Evolutionary conservation across 2,797 vertebrate species (phyloP).

Genomic region (Staurois parvus): DNA sequence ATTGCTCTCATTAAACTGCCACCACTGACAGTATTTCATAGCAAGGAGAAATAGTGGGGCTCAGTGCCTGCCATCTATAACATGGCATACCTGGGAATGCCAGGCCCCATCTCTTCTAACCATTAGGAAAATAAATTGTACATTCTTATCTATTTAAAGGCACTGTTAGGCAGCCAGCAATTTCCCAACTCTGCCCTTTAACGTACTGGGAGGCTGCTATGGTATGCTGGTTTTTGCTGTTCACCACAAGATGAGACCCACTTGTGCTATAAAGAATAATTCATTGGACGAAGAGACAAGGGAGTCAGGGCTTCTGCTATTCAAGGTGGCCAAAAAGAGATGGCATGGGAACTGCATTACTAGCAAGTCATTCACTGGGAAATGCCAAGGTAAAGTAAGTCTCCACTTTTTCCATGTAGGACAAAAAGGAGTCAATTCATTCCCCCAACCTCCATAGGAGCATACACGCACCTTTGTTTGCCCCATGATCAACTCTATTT

Average conservation of each 20-base stretch:
- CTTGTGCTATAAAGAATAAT: neutral
- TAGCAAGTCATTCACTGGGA: too few relatives aligned
- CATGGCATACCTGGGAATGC: conserved; percentile 4
- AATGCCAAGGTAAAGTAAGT: too few relatives aligned
- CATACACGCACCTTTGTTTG: too few relatives aligned
- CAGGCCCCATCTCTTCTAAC: neutral
- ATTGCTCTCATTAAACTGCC: conserved; percentile 48
- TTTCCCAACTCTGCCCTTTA: neutral
- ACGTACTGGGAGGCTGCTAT: neutral
- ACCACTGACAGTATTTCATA: conserved; percentile 45
- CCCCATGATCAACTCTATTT: too few relatives aligned
- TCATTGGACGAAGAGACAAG: neutral
- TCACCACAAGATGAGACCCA: neutral
- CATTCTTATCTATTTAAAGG: neutral
- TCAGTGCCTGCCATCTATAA: conserved; percentile 4
- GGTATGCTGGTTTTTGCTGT: neutral
- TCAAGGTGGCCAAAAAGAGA: too few relatives aligned
- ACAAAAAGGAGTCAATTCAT: too few relatives aligned
- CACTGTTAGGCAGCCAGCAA: neutral
- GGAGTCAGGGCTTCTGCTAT: too few relatives aligned
- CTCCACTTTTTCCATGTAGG: too few relatives aligned
- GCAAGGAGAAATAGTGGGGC: conserved; percentile 17
- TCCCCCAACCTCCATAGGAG: too few relatives aligned
- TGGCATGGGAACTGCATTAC: too few relatives aligned
- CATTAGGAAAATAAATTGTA: conserved; percentile 12